Evolutionary conservation across 1,140 invertebrate genomes (phyloP), one percentile per base, ranked within the genome.

Genomic region (Drosophila novamexicana): DNA sequence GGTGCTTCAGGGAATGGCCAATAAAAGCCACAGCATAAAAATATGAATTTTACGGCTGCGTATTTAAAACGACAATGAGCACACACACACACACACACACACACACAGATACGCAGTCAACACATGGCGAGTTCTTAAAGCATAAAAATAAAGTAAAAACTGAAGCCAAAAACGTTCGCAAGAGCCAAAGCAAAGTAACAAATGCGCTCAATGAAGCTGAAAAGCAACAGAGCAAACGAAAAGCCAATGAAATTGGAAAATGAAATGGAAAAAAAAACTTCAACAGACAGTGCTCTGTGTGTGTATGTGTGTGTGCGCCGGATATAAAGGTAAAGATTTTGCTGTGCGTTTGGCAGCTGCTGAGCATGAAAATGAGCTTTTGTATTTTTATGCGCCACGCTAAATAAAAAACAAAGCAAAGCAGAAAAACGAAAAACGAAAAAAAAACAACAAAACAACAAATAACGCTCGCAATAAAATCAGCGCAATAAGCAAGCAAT

Each of bases 61-160:
- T 88, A 88, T 88, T 88, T 88, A 88, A 88, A 89, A 77, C 53
- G 76, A 89, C 84, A 89, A 79, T 86, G 79, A 79, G 79, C 71
- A 81, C 63, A 68, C 44, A 53, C 37, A 66, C 39, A 61, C 49
- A 77, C 42, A 74, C 29, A 73, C 39, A 67, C 29, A 57, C 32
- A 66, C 42, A 74, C 29, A 73, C 39, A 67, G 29, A 63, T 18
- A 39, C 42, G 32, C 62, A 71, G 18, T 53, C 69, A 29, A 9
- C 18, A 68, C 16, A 58, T 29, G 22, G 2, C 49, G 36, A 12
- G 12, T 22, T 34, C 37, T 54, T 44, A 77, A 77, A 78, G 77
- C 79, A 79, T 59, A 71, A 79, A 65, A 66, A 78, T 56, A 62
- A 56, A 54, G 61, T 47, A 40, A 36, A 44, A 39, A 22, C n/a